Conservation (phyloP, 1,140 invertebrate genomes). For the Scaptomyza pallida region DNA sequence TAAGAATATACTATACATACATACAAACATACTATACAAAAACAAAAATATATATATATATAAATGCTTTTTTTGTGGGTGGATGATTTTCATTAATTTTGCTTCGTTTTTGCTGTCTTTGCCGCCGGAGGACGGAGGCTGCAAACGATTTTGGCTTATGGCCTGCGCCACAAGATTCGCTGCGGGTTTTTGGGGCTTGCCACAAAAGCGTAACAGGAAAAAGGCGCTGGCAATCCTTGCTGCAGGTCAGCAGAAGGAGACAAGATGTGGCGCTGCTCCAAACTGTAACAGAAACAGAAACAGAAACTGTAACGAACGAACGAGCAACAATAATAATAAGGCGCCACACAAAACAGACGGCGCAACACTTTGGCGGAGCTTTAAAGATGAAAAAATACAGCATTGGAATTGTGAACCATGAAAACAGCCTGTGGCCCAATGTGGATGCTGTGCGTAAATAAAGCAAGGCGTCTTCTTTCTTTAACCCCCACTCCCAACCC, state of each 20-base stretch:
- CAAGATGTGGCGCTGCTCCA: too few relatives aligned
- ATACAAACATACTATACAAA: too few relatives aligned
- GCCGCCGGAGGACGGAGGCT: conserved; percentile 60
- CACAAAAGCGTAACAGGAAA: conserved; percentile 70
- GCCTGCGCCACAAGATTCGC: conserved; percentile 22
- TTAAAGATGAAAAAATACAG: conserved; percentile 25
- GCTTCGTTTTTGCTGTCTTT: conserved; percentile 69
- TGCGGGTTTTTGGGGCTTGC: conserved; percentile 67
- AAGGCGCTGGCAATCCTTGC: conserved; percentile 56
- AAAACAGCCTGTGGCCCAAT: neutral
- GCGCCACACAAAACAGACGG: conserved; percentile 67
- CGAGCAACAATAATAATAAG: conserved; percentile 70
- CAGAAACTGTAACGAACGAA: neutral
- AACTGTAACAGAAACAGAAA: conserved; percentile 1
- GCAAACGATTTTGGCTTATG: conserved; percentile 76
- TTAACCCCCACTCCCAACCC: too few relatives aligned
- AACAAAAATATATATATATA: too few relatives aligned
- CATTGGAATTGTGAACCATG: conserved; percentile 5
- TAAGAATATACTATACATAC: neutral
- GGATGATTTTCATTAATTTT: conserved; percentile 80
- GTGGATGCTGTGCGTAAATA: conserved; percentile 15
- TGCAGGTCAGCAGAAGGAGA: conserved; percentile 53
- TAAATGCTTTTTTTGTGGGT: conserved; percentile 14
- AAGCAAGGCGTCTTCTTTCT: conserved; percentile 5
- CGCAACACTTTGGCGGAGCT: conserved; percentile 65